phyloP scores from a whole-genome alignment of 1,140 invertebrate genomes.

The Drosophila burlai region DNA sequence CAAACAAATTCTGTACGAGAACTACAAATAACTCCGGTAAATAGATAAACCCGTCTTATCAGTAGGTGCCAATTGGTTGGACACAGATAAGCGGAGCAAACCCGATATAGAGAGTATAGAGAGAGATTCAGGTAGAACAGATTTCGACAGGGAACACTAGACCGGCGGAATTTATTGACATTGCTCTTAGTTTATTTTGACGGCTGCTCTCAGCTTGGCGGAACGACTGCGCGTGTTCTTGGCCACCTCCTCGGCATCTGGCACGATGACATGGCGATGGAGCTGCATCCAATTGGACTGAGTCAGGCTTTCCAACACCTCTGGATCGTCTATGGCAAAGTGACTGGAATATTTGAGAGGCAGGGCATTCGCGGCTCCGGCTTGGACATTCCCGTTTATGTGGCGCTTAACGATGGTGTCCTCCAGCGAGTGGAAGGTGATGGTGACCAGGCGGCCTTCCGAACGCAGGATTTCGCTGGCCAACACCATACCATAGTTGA shows the following conservation, averaged over 20 bases:
- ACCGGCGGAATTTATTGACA: conserved; percentile 26
- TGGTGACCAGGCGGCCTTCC: conserved; percentile 91
- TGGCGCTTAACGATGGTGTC: conserved; percentile 98
- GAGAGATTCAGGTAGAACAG: conserved; percentile 3
- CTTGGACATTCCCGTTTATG: conserved; percentile 91
- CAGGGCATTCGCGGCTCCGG: conserved; percentile 88
- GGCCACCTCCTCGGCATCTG: conserved; percentile 90
- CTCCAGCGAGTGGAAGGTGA: conserved; percentile 97
- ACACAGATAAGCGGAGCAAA: conserved; percentile 41
- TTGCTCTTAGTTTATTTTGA: conserved; percentile 86
- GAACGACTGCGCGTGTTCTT: conserved; percentile 94
- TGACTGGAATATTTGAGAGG: conserved; percentile 89
- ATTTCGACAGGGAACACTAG: conserved; percentile 19
- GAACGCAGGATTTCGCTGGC: conserved; percentile 92
- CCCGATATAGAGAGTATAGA: conserved; percentile 1
- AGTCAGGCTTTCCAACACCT: conserved; percentile 88
- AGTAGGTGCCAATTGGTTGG: conserved; percentile 64
- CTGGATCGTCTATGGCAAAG: conserved; percentile 86
- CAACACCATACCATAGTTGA: conserved; percentile 94
- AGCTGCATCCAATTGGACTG: conserved; percentile 91
- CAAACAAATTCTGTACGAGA: conserved; percentile 49
- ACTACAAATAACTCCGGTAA: conserved; percentile 35
- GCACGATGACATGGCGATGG: conserved; percentile 92
- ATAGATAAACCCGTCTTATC: conserved; percentile 60
- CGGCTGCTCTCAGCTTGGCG: conserved; percentile 94